These are phyloP conservation scores for Xiphorhynchus erythropygius DNA, from an alignment of 2,797 vertebrate species.

Conservation along the genomic window DNA sequence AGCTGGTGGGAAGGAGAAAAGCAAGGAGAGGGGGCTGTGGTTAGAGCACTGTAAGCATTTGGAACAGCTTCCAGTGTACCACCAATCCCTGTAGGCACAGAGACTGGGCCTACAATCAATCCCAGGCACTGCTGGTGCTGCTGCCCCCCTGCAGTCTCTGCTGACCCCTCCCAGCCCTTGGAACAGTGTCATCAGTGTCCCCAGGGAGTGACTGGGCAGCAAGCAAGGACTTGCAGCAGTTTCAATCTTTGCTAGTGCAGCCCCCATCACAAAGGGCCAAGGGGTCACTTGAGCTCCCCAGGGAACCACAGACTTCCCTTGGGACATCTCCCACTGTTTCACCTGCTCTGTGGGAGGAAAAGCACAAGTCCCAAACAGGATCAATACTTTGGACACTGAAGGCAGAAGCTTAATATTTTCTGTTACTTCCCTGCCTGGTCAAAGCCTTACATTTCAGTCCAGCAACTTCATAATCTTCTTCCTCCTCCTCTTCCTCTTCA, in stretches of 20 bases:
- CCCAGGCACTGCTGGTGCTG: neutral
- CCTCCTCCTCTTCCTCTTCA: conserved; percentile 84
- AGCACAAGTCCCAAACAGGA: neutral
- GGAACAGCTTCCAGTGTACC: neutral
- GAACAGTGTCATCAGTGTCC: neutral
- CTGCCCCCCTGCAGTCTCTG: neutral
- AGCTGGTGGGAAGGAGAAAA: neutral
- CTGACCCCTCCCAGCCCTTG: neutral
- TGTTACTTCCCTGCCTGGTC: neutral
- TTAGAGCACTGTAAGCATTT: neutral
- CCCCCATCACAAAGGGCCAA: neutral
- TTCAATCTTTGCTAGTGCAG: neutral
- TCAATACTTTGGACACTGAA: neutral
- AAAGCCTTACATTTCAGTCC: conserved; percentile 89
- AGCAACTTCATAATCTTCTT: conserved; percentile 86
- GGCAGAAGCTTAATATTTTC: neutral
- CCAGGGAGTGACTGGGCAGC: neutral
- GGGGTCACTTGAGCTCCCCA: neutral
- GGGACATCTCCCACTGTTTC: neutral
- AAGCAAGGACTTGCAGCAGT: neutral
- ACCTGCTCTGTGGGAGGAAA: neutral
- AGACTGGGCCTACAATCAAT: neutral
- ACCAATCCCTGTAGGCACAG: neutral
- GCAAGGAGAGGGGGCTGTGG: neutral
- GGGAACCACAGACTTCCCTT: neutral